A percentile compares a stretch with the other conserved stretches of the same genome.
Conservation (phyloP, 2,113 vertebrate genomes). For the Scolopax mira region DNA sequence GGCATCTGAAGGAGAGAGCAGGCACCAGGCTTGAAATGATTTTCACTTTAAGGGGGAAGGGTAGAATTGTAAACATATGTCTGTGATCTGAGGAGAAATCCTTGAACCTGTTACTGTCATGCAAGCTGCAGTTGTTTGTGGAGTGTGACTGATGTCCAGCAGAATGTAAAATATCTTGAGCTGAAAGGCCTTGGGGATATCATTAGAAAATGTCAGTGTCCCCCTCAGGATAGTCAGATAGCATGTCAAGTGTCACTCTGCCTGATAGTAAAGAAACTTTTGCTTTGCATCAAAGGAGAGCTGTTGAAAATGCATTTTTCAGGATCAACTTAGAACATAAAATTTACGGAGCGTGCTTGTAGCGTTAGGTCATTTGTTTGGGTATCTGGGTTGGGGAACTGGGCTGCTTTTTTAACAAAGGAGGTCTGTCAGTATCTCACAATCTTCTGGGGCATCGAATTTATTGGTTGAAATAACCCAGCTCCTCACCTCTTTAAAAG, state of each 20-base stretch:
- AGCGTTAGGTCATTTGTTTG: conserved; percentile 17
- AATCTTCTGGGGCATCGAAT: neutral
- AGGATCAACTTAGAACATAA: conserved; percentile 34
- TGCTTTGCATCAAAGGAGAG: conserved; percentile 41
- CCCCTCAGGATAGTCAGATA: conserved; percentile 50
- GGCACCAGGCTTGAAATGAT: neutral
- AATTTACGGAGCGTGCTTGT: neutral
- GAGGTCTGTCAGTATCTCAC: neutral
- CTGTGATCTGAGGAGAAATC: conserved; percentile 61
- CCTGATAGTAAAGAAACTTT: conserved; percentile 46
- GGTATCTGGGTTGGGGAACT: neutral
- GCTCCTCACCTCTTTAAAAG: conserved; percentile 1
- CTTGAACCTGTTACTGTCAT: conserved; percentile 74
- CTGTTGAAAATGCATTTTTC: conserved; percentile 47
- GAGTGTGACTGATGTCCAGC: conserved; percentile 66
- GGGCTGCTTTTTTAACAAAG: neutral
- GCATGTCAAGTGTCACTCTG: conserved; percentile 53
- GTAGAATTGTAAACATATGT: conserved; percentile 54
- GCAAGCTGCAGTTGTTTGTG: conserved; percentile 66
- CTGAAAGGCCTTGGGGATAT: conserved; percentile 65
- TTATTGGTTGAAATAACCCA: neutral
- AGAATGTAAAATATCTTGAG: conserved; percentile 68
- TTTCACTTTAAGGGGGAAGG: conserved; percentile 44
- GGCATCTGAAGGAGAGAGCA: neutral
- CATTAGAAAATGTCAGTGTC: conserved; percentile 68